These are phyloP conservation scores for Strongylocentrotus purpuratus DNA, from an alignment of 35 echinoderm and acorn worm species.

Conservation along the genomic window DNA sequence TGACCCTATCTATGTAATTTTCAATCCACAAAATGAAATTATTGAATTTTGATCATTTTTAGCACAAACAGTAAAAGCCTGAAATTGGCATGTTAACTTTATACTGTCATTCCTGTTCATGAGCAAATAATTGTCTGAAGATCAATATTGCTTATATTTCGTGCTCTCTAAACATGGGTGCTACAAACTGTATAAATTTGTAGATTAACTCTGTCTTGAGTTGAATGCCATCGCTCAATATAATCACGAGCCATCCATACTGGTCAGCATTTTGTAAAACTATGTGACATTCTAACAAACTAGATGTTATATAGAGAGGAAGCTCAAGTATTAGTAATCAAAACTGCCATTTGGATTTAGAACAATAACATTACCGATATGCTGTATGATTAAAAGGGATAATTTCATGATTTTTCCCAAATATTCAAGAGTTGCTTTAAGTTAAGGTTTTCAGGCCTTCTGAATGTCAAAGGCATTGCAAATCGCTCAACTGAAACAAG, in stretches of 20 bases:
- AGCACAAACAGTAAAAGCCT: conserved; percentile 9
- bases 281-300: no score
- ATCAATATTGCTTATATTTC: background rate
- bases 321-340: no score
- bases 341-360: no score
- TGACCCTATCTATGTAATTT: background rate
- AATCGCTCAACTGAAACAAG: background rate
- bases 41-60: background rate
- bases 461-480: background rate
- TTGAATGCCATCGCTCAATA: background rate
- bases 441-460: background rate
- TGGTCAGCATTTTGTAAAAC: no score
- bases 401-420: no score
- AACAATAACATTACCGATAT: no score
- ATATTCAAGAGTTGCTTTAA: background rate
- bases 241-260: background rate
- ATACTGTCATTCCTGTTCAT: background rate
- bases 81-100: background rate
- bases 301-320: no score
- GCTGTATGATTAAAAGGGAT: no score
- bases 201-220: no score
- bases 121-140: background rate
- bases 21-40: background rate
- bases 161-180: no score
- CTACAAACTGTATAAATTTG: no score